Evolutionary conservation across 2,797 vertebrate genomes (phyloP).

Genomic region (Simalia tracyae): DNA sequence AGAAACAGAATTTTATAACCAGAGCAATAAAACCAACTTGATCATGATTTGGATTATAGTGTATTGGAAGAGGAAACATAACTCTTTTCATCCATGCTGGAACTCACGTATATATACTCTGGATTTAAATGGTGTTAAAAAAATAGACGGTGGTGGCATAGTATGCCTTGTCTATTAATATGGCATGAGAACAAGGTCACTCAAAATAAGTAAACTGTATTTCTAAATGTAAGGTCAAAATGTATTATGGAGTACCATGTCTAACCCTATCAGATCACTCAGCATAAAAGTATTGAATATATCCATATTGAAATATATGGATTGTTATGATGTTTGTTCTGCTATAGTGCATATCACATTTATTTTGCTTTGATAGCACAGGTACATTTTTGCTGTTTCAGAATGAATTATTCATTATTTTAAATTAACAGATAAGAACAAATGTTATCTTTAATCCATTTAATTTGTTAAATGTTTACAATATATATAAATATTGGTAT

Average conservation of each 20-base stretch:
- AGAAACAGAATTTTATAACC: neutral
- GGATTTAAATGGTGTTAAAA: neutral
- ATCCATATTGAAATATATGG: neutral
- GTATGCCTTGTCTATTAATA: neutral
- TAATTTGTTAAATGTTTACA: neutral
- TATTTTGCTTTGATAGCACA: neutral
- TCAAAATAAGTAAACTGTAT: conserved; percentile 2
- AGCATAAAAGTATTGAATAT: conserved; percentile 1
- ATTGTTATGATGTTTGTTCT: neutral
- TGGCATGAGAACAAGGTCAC: neutral
- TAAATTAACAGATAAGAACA: neutral
- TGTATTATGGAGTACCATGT: neutral
- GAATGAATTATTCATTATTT: neutral
- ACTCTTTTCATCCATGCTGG: neutral
- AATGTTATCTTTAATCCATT: neutral
- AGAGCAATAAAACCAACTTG: neutral
- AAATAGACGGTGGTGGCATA: neutral
- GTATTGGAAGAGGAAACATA: neutral
- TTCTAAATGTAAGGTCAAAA: conserved; percentile 7
- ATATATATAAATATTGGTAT: neutral
- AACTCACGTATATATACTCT: neutral
- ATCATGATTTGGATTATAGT: neutral
- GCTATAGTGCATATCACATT: neutral
- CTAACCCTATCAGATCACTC: conserved; percentile 3
- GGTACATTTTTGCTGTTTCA: neutral